Evolutionary conservation across 1,140 invertebrate genomes (phyloP).

Genomic region (Drosophila navojoa): DNA sequence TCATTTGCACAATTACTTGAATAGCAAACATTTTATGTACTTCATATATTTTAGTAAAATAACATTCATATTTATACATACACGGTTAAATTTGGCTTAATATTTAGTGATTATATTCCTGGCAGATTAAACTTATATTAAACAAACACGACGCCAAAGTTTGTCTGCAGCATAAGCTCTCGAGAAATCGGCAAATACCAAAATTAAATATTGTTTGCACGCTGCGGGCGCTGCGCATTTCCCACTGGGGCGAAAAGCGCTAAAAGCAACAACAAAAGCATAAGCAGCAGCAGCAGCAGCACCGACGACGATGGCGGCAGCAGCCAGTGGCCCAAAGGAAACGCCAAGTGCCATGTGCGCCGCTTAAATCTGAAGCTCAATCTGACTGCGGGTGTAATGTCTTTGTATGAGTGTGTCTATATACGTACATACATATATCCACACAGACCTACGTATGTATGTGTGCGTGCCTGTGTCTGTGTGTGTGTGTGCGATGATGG

Average conservation of each 20-base stretch:
- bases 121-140: constrained; percentile 12
- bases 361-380: constrained; percentile 50
- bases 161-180: constrained; percentile 33
- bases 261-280: constrained; percentile 24
- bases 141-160: constrained; percentile 34
- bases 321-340: constrained; percentile 52
- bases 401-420: constrained; percentile 6
- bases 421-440: not conserved
- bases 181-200: constrained; percentile 54
- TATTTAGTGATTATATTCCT: not conserved
- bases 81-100: constrained; percentile 13
- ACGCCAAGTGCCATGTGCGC: constrained; percentile 75
- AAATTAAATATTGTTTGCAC: constrained; percentile 61
- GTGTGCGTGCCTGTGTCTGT: not conserved
- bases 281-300: constrained; percentile 19
- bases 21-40: too few species aligned
- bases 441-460: not conserved
- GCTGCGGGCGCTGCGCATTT: constrained; percentile 72
- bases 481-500: constrained; percentile 15
- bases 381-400: constrained; percentile 42
- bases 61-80: not conserved
- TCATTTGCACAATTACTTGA: too few species aligned
- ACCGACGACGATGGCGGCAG: not conserved
- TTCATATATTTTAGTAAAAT: not conserved
- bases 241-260: constrained; percentile 63